Evolutionary conservation across 2,113 vertebrate species (phyloP).

Genomic region (Sardina pilchardus): DNA sequence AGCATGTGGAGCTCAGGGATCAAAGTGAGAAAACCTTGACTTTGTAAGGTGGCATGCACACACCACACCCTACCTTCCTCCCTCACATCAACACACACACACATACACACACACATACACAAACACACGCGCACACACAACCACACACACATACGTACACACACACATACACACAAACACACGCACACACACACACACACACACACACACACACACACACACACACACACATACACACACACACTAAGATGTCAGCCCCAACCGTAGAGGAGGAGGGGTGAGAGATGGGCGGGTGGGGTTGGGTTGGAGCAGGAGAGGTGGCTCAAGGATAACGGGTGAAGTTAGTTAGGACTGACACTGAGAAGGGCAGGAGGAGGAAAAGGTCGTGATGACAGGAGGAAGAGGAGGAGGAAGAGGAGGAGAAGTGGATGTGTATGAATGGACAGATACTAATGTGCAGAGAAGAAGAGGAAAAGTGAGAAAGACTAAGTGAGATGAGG

Average conservation of each 20-base stretch:
- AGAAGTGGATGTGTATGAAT: background rate
- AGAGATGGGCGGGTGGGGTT: background rate
- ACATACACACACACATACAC: conserved; percentile 1
- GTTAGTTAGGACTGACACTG: background rate
- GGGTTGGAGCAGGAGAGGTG: background rate
- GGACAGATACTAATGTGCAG: background rate
- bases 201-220: background rate
- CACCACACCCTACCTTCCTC: background rate
- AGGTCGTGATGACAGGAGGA: background rate
- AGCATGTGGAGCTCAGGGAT: background rate
- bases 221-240: background rate
- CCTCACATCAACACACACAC: background rate
- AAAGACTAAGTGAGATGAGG: background rate
- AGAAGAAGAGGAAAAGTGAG: background rate
- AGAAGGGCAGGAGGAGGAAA: background rate
- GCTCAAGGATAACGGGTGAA: background rate
- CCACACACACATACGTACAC: background rate
- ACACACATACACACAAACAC: background rate
- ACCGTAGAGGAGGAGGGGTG: background rate
- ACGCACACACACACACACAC: background rate
- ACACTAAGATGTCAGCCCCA: background rate
- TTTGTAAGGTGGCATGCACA: background rate
- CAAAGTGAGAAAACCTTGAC: background rate
- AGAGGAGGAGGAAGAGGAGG: background rate
- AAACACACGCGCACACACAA: conserved; percentile 14